phyloP scores from a whole-genome alignment of 2,888 invertebrate species.

The Leptura quadrifasciata region DNA sequence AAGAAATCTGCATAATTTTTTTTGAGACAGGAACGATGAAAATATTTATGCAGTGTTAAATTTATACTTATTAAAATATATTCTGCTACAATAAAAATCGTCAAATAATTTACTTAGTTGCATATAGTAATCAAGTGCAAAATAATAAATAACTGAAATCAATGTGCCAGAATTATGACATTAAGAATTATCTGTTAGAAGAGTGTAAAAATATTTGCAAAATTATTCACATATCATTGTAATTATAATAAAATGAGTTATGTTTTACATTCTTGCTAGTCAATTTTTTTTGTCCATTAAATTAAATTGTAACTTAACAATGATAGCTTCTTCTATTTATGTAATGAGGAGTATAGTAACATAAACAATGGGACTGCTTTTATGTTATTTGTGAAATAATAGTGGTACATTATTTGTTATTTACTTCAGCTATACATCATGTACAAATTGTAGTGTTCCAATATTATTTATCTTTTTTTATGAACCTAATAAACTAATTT shows the following conservation, averaged over 20 bases:
- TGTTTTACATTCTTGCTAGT: slow-evolving; percentile 25
- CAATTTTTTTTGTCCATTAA: slow-evolving; percentile 26
- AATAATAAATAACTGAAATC: neutral
- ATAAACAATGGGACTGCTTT: slow-evolving; percentile 18
- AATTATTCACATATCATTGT: slow-evolving; percentile 11
- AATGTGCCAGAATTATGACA: slow-evolving; percentile 18
- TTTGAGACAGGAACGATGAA: neutral
- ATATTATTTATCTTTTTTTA: slow-evolving; percentile 37
- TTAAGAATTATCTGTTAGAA: neutral
- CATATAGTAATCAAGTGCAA: neutral
- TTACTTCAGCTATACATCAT: slow-evolving; percentile 7
- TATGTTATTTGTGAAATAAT: slow-evolving; percentile 10
- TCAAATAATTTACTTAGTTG: neutral
- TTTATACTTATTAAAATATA: neutral
- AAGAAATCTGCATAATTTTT: neutral
- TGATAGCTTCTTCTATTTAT: neutral
- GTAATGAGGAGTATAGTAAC: neutral
- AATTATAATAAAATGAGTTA: neutral
- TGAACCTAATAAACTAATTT: slow-evolving; percentile 24
- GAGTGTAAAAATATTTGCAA: neutral
- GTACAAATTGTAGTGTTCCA: slow-evolving; percentile 38
- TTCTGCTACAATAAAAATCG: neutral
- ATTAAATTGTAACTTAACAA: neutral
- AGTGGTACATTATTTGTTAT: slow-evolving; percentile 5
- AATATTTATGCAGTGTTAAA: slow-evolving; percentile 2